phyloP scores from a whole-genome alignment of 2,113 vertebrate genomes.

The Verasper variegatus region DNA sequence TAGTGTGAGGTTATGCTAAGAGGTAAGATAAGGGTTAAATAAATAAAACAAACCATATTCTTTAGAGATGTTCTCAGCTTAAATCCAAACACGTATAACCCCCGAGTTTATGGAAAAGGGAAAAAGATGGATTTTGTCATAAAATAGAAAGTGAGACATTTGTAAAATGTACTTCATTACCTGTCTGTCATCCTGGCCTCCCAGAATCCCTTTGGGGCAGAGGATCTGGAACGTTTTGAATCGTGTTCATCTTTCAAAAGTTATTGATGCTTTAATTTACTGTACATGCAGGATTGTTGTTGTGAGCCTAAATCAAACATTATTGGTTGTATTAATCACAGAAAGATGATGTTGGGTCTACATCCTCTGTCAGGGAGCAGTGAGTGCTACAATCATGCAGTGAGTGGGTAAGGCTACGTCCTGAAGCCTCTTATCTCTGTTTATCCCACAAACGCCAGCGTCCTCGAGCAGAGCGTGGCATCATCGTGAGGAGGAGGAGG shows the following conservation, averaged over 20 bases:
- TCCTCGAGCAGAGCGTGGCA: neutral
- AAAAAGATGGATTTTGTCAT: too few species aligned
- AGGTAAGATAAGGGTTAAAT: too few species aligned
- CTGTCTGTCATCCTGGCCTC: neutral
- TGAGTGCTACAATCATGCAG: constrained; percentile 9
- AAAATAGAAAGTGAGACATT: neutral
- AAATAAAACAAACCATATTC: too few species aligned
- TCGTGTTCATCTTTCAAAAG: neutral
- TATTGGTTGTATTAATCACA: constrained; percentile 32
- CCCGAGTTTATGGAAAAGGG: neutral
- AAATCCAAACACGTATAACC: too few species aligned
- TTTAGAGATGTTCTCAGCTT: too few species aligned
- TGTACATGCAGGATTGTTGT: constrained; percentile 1
- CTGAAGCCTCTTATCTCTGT: neutral
- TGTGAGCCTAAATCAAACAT: constrained; percentile 10
- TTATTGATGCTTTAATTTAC: constrained; percentile 28
- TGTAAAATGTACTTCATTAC: neutral
- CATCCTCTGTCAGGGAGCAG: constrained; percentile 8
- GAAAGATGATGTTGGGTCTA: neutral
- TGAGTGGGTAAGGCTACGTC: neutral
- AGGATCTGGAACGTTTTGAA: neutral
- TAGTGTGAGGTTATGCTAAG: neutral
- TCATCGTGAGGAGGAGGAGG: neutral
- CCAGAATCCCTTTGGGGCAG: neutral
- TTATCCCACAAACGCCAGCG: neutral